phyloP scores from a whole-genome alignment of 2,888 invertebrate genomes.

The Eupelmus urozonus region DNA sequence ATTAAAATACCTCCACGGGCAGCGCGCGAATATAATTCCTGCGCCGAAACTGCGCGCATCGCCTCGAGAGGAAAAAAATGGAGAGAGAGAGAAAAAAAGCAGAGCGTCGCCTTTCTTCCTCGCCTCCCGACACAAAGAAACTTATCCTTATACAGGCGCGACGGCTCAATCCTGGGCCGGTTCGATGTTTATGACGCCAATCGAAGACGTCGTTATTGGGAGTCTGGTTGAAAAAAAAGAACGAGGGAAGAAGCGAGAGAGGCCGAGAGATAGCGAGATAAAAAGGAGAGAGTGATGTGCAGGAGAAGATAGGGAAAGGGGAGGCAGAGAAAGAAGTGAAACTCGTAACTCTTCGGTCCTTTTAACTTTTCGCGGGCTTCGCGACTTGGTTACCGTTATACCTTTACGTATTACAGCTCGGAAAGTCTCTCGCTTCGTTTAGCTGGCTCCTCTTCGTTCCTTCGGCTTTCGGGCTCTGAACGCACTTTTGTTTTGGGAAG shows the following conservation, averaged over 20 bases:
- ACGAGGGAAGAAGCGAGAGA: background rate
- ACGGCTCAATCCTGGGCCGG: slow-evolving; percentile 50
- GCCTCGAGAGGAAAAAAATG: background rate
- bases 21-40: slow-evolving; percentile 4
- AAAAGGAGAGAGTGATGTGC: background rate
- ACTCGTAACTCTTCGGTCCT: slow-evolving; percentile 17
- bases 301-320: background rate
- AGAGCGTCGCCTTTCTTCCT: background rate
- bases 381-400: slow-evolving; percentile 28
- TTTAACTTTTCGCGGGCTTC: background rate
- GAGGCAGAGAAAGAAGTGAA: background rate
- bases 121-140: slow-evolving; percentile 19
- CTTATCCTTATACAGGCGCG: slow-evolving; percentile 8
- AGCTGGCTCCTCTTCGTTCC: background rate
- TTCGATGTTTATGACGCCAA: slow-evolving; percentile 54
- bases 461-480: background rate
- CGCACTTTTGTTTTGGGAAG: slow-evolving; percentile 11
- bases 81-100: background rate
- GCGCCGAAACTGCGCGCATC: slow-evolving; percentile 8
- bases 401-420: background rate
- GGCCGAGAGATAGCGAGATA: background rate
- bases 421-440: background rate
- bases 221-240: slow-evolving; percentile 33
- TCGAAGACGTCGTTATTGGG: slow-evolving; percentile 43
- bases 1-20: slow-evolving; percentile 51